These are phyloP conservation scores for Helogale parvula DNA, from an alignment of 2,113 vertebrate species.

Conservation along the genomic window DNA sequence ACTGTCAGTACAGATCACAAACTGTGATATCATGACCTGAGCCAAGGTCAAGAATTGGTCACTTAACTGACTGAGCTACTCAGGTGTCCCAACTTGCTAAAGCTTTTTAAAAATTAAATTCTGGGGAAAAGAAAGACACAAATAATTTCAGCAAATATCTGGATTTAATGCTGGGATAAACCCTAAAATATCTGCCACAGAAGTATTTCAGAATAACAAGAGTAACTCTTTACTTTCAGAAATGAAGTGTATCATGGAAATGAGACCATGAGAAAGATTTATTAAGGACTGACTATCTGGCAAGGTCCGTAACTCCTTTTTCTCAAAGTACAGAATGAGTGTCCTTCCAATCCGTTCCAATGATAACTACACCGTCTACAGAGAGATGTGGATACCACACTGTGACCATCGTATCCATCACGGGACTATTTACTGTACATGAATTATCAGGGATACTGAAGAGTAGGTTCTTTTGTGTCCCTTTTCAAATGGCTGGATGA, in stretches of 20 bases:
- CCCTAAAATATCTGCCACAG: constrained; percentile 16
- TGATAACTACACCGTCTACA: background rate
- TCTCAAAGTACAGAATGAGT: background rate
- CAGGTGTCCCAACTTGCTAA: background rate
- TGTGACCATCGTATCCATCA: background rate
- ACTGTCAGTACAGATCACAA: too few species aligned
- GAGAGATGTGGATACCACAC: background rate
- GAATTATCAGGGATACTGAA: background rate
- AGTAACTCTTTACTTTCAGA: background rate
- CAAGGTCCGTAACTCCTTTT: background rate
- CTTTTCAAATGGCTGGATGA: background rate
- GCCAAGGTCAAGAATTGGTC: too few species aligned
- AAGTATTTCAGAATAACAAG: constrained; percentile 31
- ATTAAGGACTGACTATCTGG: background rate
- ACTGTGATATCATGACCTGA: too few species aligned
- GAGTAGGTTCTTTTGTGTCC: background rate
- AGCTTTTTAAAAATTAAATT: constrained; percentile 54
- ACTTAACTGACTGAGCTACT: too few species aligned
- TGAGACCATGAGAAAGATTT: background rate
- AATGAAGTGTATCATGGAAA: constrained; percentile 11
- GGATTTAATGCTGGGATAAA: constrained; percentile 20
- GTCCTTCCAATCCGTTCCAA: background rate
- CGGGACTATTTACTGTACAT: background rate
- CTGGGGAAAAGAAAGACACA: background rate
- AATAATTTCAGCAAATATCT: background rate